Conservation (phyloP, 2,797 vertebrate species). For the Hyperoplus immaculatus region DNA sequence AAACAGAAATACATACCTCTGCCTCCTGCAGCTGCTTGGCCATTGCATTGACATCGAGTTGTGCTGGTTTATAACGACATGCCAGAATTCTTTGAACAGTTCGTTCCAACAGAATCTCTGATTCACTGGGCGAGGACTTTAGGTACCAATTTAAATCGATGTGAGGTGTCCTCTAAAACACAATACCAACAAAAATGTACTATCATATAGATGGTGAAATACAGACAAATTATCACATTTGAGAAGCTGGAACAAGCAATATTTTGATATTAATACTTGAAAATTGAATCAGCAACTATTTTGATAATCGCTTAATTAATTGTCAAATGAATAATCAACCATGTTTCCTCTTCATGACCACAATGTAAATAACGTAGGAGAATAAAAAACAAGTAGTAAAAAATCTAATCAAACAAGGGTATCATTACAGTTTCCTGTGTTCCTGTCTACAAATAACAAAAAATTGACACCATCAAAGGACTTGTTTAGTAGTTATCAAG, state of each 20-base stretch:
- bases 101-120: slow-evolving; percentile 78
- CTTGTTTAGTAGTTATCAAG: not conserved
- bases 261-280: not conserved
- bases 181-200: slow-evolving; percentile 1
- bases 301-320: not conserved
- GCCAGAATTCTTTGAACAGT: slow-evolving; percentile 86
- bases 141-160: slow-evolving; percentile 70
- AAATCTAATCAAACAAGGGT: not conserved
- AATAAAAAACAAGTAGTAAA: no score
- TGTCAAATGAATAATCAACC: not conserved
- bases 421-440: not conserved
- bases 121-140: slow-evolving; percentile 70
- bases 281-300: not conserved
- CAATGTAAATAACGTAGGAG: not conserved
- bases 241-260: not conserved
- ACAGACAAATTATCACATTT: not conserved
- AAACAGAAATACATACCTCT: slow-evolving; percentile 81
- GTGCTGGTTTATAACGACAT: slow-evolving; percentile 88
- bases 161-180: slow-evolving; percentile 62
- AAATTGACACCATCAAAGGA: not conserved
- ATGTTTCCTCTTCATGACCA: not conserved
- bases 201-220: not conserved
- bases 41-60: slow-evolving; percentile 86
- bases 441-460: not conserved
- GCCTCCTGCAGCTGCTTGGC: slow-evolving; percentile 89